A percentile compares a stretch with the other conserved stretches of the same genome.
Conservation (phyloP, 2,113 vertebrate genomes). For the Orycteropus afer region DNA sequence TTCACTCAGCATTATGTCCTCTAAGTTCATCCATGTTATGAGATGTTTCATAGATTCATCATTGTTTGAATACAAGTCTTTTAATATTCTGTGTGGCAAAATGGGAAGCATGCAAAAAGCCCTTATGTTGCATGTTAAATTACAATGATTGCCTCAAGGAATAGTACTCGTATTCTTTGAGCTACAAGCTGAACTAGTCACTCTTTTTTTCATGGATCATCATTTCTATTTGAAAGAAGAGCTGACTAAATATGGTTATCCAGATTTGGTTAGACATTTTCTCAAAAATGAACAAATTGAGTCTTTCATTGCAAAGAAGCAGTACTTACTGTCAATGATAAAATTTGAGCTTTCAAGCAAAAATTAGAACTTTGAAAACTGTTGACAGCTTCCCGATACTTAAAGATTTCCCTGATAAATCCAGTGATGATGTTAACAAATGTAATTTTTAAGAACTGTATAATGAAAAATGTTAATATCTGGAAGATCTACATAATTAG, state of each 20-base stretch:
- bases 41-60: too few species aligned
- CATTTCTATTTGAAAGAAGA: neutral
- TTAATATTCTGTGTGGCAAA: neutral
- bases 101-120: neutral
- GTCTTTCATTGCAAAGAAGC: neutral
- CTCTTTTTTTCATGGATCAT: neutral
- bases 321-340: neutral
- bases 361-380: slow-evolving; percentile 47
- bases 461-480: neutral
- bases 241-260: neutral
- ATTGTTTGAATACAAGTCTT: neutral
- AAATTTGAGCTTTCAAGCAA: neutral
- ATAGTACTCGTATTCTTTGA: neutral
- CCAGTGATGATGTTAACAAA: neutral
- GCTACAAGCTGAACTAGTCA: neutral
- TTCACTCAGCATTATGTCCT: too few species aligned
- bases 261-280: slow-evolving; percentile 7
- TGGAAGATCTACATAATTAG: neutral
- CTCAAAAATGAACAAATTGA: neutral
- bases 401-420: slow-evolving; percentile 13
- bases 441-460: neutral
- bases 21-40: too few species aligned
- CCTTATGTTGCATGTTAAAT: neutral
- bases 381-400: neutral
- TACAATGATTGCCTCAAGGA: neutral